A percentile compares a stretch with the other conserved stretches of the same genome.
These are phyloP conservation scores for Protonibea diacanthus DNA, from an alignment of 2,797 vertebrate genomes.

Conservation along the genomic window DNA sequence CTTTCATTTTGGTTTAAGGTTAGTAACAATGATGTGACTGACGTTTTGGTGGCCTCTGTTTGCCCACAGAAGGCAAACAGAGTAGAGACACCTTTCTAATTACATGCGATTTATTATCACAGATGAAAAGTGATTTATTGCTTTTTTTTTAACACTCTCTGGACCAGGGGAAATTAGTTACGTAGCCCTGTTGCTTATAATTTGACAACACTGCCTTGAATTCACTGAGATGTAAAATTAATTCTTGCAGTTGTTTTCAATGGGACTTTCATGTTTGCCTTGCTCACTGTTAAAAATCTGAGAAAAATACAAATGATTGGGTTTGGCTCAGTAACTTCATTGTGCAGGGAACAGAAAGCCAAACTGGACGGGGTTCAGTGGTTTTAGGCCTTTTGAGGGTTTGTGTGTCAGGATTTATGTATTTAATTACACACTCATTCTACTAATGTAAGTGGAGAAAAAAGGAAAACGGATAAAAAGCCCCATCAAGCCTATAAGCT, in stretches of 20 bases:
- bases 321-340: slow-evolving; percentile 85
- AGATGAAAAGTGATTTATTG: slow-evolving; percentile 80
- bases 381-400: slow-evolving; percentile 84
- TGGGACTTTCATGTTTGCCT: slow-evolving; percentile 84
- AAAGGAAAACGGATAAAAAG: slow-evolving; percentile 80
- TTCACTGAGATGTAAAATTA: slow-evolving; percentile 87
- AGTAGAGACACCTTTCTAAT: slow-evolving; percentile 77
- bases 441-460: slow-evolving; percentile 82
- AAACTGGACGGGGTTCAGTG: slow-evolving; percentile 81
- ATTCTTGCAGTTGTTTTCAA: slow-evolving; percentile 84
- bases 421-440: slow-evolving; percentile 86
- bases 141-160: slow-evolving; percentile 75
- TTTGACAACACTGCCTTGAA: slow-evolving; percentile 84
- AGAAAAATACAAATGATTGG: slow-evolving; percentile 86
- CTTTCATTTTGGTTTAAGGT: slow-evolving; percentile 68
- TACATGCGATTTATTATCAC: slow-evolving; percentile 80
- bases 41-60: slow-evolving; percentile 59
- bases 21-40: slow-evolving; percentile 61
- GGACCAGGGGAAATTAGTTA: slow-evolving; percentile 84
- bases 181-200: slow-evolving; percentile 84
- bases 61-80: slow-evolving; percentile 68
- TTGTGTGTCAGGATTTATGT: slow-evolving; percentile 84
- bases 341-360: slow-evolving; percentile 78
- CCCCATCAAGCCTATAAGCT: slow-evolving; percentile 76
- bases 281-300: slow-evolving; percentile 82